Evolutionary conservation across 2,888 invertebrate genomes (phyloP).

Genomic region (Spodoptera picta): DNA sequence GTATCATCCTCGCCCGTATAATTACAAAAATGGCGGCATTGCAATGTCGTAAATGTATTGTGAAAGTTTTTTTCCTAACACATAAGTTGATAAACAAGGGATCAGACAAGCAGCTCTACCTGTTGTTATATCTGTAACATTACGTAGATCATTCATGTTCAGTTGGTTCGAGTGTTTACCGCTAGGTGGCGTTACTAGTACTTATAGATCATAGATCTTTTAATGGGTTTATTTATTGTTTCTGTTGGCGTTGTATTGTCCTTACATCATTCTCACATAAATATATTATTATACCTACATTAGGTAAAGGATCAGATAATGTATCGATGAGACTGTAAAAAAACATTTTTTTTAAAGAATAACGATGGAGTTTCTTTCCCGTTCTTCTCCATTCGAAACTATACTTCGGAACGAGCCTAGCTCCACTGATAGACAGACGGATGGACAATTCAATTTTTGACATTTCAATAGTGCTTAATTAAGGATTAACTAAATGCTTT

Average conservation of each 20-base stretch:
- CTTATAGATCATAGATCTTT: slow-evolving; percentile 2
- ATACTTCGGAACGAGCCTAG: too few species aligned
- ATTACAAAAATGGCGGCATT: neutral
- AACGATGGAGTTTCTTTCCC: too few species aligned
- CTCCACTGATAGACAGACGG: too few species aligned
- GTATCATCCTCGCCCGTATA: neutral
- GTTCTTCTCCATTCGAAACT: too few species aligned
- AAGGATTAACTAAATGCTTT: too few species aligned
- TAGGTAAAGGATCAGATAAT: too few species aligned
- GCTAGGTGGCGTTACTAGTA: slow-evolving; percentile 47
- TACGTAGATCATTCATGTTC: slow-evolving; percentile 17
- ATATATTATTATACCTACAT: too few species aligned
- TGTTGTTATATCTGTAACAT: slow-evolving; percentile 24
- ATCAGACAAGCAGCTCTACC: slow-evolving; percentile 48
- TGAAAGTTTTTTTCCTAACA: slow-evolving; percentile 30
- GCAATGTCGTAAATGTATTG: slow-evolving; percentile 11
- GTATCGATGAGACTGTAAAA: too few species aligned
- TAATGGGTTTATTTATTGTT: slow-evolving; percentile 2
- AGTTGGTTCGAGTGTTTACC: slow-evolving; percentile 18
- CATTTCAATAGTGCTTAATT: too few species aligned
- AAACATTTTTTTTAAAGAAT: too few species aligned
- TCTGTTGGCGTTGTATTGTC: neutral
- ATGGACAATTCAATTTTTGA: too few species aligned
- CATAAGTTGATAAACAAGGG: neutral
- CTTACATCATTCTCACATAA: too few species aligned